Evolutionary conservation across 2,797 vertebrate species (phyloP), one percentile per base, ranked within the genome.

Genomic region (Iguana delicatissima): DNA sequence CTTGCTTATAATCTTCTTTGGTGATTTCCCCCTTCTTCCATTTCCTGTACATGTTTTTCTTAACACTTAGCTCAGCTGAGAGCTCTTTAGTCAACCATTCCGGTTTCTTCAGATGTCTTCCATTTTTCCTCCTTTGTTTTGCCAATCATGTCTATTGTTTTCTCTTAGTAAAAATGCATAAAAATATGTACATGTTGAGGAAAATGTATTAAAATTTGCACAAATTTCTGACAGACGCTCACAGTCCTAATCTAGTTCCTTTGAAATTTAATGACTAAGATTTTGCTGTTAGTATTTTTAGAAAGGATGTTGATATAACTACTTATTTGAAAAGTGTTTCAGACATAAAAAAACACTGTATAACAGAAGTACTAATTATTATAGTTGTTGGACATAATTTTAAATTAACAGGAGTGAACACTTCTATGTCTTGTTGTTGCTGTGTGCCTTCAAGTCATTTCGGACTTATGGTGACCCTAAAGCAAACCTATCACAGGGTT

Each of bases 241-340:
- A 24, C 5, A 9, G 38, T 22, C 10, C 24, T 7, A 26, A 64
- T 62, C 22, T 83, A 35, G n/a, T 24, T 82, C 80, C 35, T 12
- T 10, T 22, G 9, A n/a, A 20, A 13, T 62, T 35, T 82, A 38
- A 7, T 38, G 57, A 62, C 57, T 4, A 38, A 22, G 74, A 9
- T 79, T 79, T 32, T 73, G 3, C n/a, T n/a, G 24, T 79, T 79
- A 24, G 22, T 42, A 42, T 62, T 46, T 12, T 46, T 24, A 62
- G 57, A 13, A 7, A 83, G 7, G 57, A 12, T 50, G 3, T 64
- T 62, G 35, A 13, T 80, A 9, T 62, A 9, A 62, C 38, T 18
- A 83, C 38, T 83, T 26, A 83, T 64, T 62, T 62, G 20, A 59
- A 38, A 83, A 83, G 57, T 82, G 55, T 82, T 82, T 83, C 81